A percentile compares a stretch with the other conserved stretches of the same genome.
Conservation (phyloP, 2,888 invertebrate species). For the Rotaria socialis region DNA sequence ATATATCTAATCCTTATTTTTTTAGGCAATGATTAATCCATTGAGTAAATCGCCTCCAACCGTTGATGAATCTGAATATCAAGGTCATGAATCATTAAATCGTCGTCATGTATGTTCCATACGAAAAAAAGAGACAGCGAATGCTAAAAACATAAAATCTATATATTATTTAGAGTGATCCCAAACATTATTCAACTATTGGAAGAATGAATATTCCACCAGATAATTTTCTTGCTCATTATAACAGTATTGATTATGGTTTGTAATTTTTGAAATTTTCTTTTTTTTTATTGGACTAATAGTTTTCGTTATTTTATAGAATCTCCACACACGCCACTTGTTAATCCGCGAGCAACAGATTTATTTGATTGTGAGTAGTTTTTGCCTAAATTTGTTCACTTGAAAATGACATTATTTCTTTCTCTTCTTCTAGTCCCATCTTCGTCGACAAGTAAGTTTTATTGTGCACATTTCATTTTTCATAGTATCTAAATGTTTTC, state of each 20-base stretch:
- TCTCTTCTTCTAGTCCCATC: not conserved
- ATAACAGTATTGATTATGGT: constrained; percentile 6
- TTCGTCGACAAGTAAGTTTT: not conserved
- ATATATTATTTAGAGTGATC: not conserved
- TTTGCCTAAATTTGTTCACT: not conserved
- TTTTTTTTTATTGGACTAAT: not conserved
- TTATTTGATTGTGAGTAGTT: not conserved
- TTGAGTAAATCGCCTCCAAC: not conserved
- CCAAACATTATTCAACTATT: not conserved
- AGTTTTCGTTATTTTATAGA: not conserved
- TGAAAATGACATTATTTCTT: not conserved
- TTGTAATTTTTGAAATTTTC: not conserved
- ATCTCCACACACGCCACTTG: not conserved
- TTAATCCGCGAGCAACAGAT: not conserved
- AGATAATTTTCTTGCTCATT: constrained; percentile 11
- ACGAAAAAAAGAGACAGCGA: not conserved
- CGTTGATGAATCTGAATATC: not conserved
- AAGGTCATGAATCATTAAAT: constrained; percentile 16
- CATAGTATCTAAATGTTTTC: too few species aligned
- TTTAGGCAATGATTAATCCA: not conserved
- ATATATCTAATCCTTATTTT: too few species aligned
- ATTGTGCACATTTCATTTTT: too few species aligned
- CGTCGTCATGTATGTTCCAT: not conserved
- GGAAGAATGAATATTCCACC: constrained; percentile 4
- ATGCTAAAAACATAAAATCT: not conserved